Conservation (phyloP, 2,888 invertebrate species). For the Ephialtes manifestator region DNA sequence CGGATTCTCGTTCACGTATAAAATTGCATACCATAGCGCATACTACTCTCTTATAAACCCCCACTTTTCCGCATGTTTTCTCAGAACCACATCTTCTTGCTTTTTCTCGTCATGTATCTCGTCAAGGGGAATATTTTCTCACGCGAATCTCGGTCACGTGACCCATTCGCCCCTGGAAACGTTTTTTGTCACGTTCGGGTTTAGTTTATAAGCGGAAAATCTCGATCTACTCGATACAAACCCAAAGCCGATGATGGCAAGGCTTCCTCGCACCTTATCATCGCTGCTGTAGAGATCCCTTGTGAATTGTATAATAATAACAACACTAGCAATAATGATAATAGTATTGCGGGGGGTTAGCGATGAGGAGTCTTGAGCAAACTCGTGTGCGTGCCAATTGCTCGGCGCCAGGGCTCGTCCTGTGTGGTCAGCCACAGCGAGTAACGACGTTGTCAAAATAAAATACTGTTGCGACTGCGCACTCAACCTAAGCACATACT, state of each 20-base stretch:
- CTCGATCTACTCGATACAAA: background rate
- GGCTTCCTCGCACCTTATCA: background rate
- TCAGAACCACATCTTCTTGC: conserved; percentile 64
- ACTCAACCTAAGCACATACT: background rate
- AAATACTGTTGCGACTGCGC: background rate
- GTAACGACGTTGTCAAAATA: conserved; percentile 63
- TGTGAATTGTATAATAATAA: background rate
- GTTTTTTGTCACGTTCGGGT: background rate
- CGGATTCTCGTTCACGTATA: conserved; percentile 55
- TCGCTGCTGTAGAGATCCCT: background rate
- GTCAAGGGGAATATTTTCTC: background rate
- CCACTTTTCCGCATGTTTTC: conserved; percentile 57
- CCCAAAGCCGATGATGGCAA: background rate
- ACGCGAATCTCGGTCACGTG: conserved; percentile 49
- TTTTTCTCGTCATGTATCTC: background rate
- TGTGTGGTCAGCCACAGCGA: conserved; percentile 61
- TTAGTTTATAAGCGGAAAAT: conserved; percentile 1
- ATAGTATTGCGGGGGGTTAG: background rate
- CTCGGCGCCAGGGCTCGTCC: conserved; percentile 64
- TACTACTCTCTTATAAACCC: conserved; percentile 2
- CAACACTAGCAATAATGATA: background rate
- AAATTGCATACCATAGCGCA: conserved; percentile 61
- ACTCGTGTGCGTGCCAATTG: conserved; percentile 73
- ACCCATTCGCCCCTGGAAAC: conserved; percentile 3
- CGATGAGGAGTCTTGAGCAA: conserved; percentile 63